phyloP scores from a whole-genome alignment of 1,140 invertebrate species.

The Drosophila baimaii region DNA sequence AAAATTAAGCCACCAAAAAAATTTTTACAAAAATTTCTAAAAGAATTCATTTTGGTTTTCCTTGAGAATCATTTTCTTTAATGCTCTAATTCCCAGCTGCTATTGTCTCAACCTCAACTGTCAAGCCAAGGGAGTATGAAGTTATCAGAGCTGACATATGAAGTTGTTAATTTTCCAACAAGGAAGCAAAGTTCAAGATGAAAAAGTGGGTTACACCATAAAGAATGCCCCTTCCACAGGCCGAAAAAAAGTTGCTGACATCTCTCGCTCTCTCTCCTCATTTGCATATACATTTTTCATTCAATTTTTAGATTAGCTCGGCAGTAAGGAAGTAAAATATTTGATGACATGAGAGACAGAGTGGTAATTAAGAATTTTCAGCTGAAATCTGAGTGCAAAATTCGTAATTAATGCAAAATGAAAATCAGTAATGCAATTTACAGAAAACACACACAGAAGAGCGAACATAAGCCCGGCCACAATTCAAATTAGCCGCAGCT shows the following conservation, averaged over 20 bases:
- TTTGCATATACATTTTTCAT: constrained; percentile 6
- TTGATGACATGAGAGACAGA: constrained; percentile 1
- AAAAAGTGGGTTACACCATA: constrained; percentile 32
- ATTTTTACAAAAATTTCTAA: too few relatives aligned
- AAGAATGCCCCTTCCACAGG: constrained; percentile 8
- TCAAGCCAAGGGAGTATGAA: constrained; percentile 6
- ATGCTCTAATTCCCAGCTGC: neutral
- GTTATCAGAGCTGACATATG: constrained; percentile 64
- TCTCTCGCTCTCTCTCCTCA: constrained; percentile 12
- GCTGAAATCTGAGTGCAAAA: constrained; percentile 7
- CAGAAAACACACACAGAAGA: neutral
- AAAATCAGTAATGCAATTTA: constrained; percentile 36
- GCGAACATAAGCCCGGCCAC: constrained; percentile 12
- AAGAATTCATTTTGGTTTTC: too few relatives aligned
- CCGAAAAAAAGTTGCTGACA: constrained; percentile 33
- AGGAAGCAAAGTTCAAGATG: constrained; percentile 15
- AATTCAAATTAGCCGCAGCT: constrained; percentile 36
- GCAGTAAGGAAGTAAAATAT: constrained; percentile 3
- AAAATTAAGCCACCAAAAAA: too few relatives aligned
- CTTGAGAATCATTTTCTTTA: neutral
- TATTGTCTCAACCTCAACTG: neutral
- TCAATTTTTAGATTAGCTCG: neutral
- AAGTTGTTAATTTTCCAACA: constrained; percentile 72
- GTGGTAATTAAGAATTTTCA: constrained; percentile 22
- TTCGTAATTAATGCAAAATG: constrained; percentile 17